Base-by-base conservation (phyloP, 2,113 vertebrate species). In the Willisornis vidua region DNA sequence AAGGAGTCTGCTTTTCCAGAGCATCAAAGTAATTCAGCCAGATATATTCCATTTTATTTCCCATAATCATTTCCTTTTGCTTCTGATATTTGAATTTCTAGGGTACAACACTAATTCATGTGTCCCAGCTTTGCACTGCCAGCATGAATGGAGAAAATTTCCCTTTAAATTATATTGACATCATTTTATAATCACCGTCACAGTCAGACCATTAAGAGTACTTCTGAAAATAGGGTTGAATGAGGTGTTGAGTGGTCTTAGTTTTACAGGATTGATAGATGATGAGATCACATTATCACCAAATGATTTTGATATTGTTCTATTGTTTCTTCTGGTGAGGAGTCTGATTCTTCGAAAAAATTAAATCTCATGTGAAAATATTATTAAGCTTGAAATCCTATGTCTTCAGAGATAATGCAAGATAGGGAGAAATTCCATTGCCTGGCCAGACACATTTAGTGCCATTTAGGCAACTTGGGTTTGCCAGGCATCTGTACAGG, bases 41-140 rank as follows among this genome's bases (percentile, higher is more conserved):
- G 62, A 52, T 5, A n/a, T n/a, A 19, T 45, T 85, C 72, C 14
- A 31, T 86, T 86, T 78, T 63, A 67, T 90, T 94, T 87, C n/a
- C 24, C 29, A 41, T 55, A 72, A 79, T 74, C 0, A 35, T 52
- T 81, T 92, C 65, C 39, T 92, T 90, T 90, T 67, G 39, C 59
- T 86, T 92, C 48, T 74, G 37, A 16, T 39, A 26, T 90, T 58
- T 91, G 3, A 43, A 13, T 73, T 63, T 89, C 48, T 87, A 58
- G 43, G 20, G 29, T 77, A 41, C 9, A 48, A 41, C 13, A 59
- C 25, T 49, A 77, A 46, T 33, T 74, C 43, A 31, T 3, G 29
- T 29, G 14, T 66, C 84, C 39, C n/a, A 67, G 39, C 46, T 84
- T 75, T 81, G 51, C 22, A 13, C 5, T 67, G 17, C 8, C 13